Evolutionary conservation across 2,888 invertebrate genomes (phyloP).

Genomic region (Atherix ibis): DNA sequence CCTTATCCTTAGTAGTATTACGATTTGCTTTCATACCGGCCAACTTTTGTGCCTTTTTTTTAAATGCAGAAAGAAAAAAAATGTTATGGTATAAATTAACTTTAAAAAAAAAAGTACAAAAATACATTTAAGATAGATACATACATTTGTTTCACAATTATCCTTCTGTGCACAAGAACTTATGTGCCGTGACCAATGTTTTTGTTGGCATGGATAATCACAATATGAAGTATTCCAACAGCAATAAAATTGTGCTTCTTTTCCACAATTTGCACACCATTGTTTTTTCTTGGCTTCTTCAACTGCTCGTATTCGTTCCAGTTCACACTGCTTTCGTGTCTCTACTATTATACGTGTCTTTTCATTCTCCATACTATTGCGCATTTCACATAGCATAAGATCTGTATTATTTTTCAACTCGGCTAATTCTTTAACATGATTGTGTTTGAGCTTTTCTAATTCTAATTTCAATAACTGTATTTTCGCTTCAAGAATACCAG

Average conservation of each 20-base stretch:
- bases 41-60: conserved; percentile 8
- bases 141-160: conserved; percentile 9
- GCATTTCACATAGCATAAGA: conserved; percentile 50
- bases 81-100: neutral
- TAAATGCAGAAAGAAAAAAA: neutral
- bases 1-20: conserved; percentile 8
- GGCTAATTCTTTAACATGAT: conserved; percentile 53
- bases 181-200: conserved; percentile 68
- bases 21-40: conserved; percentile 8
- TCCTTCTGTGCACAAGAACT: conserved; percentile 19
- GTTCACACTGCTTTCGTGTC: conserved; percentile 45
- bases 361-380: conserved; percentile 53
- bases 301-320: conserved; percentile 54
- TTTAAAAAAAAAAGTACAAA: neutral
- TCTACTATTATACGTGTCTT: conserved; percentile 48
- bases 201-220: conserved; percentile 72
- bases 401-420: conserved; percentile 54
- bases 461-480: conserved; percentile 46
- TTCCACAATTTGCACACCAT: conserved; percentile 81
- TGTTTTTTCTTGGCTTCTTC: conserved; percentile 68
- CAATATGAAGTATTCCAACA: conserved; percentile 96
- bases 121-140: neutral
- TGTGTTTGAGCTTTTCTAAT: conserved; percentile 53
- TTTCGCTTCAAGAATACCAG: conserved; percentile 38
- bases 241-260: conserved; percentile 83